Base-by-base conservation (phyloP, 2,113 vertebrate species). In the Gallinago paraguaiae region DNA sequence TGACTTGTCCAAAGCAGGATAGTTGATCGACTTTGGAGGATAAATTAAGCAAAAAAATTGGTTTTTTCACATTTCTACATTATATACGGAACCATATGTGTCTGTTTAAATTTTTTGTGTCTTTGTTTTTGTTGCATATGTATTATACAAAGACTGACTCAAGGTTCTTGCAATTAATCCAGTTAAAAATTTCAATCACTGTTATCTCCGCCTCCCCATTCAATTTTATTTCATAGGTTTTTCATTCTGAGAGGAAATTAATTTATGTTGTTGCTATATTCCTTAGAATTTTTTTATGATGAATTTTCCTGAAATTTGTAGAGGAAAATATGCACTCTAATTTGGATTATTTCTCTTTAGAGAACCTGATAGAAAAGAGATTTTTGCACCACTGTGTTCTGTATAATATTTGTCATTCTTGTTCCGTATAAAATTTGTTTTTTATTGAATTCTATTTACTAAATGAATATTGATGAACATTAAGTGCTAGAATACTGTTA, bases 81-180 rank as follows among this genome's bases (percentile, higher is more conserved):
- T 11, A 53, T 64, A 54, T n/a, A 8, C 25, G 60, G 84, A 82
- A 81, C 0, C 1, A 4, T 60, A 4, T 13, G 8, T 64, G 2
- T 28, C 17, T 37, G 7, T 70, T 43, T 53, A 43, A 18, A 8
- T 4, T 6, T 48, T 50, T 60, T 72, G 59, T 1, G 4, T 22
- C 11, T 59, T 65, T 22, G 1, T 25, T 88, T 85, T 76, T 50
- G 30, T 39, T 0, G 0, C 27, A 12, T 59, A 22, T 31, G 2
- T 53, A 43, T 60, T 41, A 14, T 37, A 53, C 15, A 5, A 78
- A 46, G 23, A 72, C 4, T 17, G 2, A 41, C 57, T 54, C 63
- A 77, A 69, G 8, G 0, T 68, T 64, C 76, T 68, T 51, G 3
- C 4, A 37, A 41, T 71, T 5, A 69, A 82, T n/a, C 75, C 7